Evolutionary conservation across 2,797 vertebrate species (phyloP).

Genomic region (Neosilurus hyrtlii): DNA sequence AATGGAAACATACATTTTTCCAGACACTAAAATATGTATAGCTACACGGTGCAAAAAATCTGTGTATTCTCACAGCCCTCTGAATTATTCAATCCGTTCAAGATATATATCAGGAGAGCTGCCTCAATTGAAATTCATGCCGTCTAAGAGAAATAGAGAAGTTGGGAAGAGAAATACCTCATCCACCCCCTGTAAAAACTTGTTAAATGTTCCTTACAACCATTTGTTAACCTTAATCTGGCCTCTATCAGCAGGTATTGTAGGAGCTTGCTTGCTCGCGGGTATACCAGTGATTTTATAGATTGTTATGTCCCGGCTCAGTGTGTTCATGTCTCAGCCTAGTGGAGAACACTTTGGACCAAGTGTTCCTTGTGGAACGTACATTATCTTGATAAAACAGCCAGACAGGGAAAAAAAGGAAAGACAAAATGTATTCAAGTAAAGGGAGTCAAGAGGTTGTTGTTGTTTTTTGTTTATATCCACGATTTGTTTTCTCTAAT

Average conservation of each 20-base stretch:
- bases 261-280: conserved; percentile 22
- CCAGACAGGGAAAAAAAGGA: conserved; percentile 1
- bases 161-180: not conserved
- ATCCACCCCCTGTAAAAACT: not conserved
- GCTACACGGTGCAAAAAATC: conserved; percentile 42
- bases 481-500: conserved; percentile 41
- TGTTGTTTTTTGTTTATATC: not conserved
- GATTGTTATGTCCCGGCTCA: conserved; percentile 18
- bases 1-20: conserved; percentile 23
- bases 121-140: conserved; percentile 20
- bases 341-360: not conserved
- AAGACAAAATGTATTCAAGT: conserved; percentile 29
- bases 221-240: conserved; percentile 37
- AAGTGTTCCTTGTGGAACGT: conserved; percentile 13
- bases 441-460: not conserved
- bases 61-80: conserved; percentile 13
- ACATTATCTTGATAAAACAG: conserved; percentile 16
- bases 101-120: not conserved
- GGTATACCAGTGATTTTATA: conserved; percentile 30
- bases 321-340: conserved; percentile 26
- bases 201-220: conserved; percentile 24
- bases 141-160: not conserved
- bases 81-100: conserved; percentile 37
- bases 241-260: conserved; percentile 26
- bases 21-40: conserved; percentile 39